Percentiles rank a stretch among this genome's conserved stretches.
phyloP scores from a whole-genome alignment of 92 coral and sea anemone species.

The Blastomussa wellsi region DNA sequence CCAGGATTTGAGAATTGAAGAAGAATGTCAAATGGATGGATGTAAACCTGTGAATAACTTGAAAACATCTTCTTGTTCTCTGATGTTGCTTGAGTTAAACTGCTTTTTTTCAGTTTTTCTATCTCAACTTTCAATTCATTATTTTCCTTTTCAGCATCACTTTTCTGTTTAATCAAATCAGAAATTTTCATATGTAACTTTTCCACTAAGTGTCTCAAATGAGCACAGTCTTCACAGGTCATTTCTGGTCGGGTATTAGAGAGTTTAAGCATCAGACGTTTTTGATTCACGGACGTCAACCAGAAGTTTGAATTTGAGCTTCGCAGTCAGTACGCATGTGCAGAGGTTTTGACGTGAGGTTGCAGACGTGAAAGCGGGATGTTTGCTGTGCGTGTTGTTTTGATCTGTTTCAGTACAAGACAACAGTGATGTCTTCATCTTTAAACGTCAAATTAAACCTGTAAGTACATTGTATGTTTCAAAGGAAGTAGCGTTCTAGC shows the following conservation, averaged over 20 bases:
- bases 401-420: constrained; percentile 16
- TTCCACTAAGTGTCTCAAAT: no score
- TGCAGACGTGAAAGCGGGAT: constrained; percentile 9
- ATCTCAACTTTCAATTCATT: no score
- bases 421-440: constrained; percentile 8
- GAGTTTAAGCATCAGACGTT: not conserved
- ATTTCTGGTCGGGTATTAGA: no score
- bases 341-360: constrained; percentile 12
- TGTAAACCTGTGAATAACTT: constrained; percentile 49
- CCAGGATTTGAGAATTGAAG: no score
- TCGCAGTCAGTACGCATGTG: constrained; percentile 21
- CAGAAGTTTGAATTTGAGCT: not conserved
- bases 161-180: no score
- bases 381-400: not conserved
- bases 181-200: no score
- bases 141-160: no score
- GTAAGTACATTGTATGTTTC: constrained; percentile 3
- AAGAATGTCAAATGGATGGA: constrained; percentile 47
- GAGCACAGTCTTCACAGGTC: no score
- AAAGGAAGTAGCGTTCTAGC: not conserved
- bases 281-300: constrained; percentile 3
- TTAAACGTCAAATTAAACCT: constrained; percentile 17
- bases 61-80: constrained; percentile 54
- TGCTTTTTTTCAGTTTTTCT: no score
- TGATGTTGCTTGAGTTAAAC: no score